phyloP scores from a whole-genome alignment of 2,888 invertebrate species.

The Cremastinae sp. region DNA sequence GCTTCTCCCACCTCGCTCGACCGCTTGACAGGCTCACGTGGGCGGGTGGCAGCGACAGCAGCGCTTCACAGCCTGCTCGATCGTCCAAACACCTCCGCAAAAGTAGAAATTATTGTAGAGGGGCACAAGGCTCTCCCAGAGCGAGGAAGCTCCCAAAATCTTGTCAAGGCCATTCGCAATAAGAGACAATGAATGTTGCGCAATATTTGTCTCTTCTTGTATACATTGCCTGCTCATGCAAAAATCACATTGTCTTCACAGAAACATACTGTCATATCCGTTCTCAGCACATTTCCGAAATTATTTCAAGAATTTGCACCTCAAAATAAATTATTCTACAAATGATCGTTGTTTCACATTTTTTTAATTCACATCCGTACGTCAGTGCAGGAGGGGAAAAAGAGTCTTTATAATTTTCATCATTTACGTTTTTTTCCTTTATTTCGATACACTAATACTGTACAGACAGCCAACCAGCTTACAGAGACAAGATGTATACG shows the following conservation, averaged over 20 bases:
- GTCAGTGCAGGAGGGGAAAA: no score
- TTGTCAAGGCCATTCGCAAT: slow-evolving; percentile 30
- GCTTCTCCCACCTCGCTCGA: slow-evolving; percentile 1
- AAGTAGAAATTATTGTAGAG: neutral
- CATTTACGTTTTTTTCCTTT: slow-evolving; percentile 64
- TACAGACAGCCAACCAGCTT: slow-evolving; percentile 75
- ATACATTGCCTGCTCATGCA: neutral
- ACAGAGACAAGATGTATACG: slow-evolving; percentile 69
- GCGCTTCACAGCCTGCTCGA: slow-evolving; percentile 35
- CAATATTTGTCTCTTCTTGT: slow-evolving; percentile 32
- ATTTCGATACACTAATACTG: slow-evolving; percentile 77
- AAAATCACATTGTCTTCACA: neutral
- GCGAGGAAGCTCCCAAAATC: slow-evolving; percentile 40
- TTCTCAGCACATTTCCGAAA: neutral
- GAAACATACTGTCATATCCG: no score
- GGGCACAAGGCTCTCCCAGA: no score
- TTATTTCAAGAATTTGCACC: neutral
- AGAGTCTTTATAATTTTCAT: neutral
- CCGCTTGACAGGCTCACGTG: slow-evolving; percentile 26
- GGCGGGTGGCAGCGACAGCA: no score
- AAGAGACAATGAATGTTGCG: slow-evolving; percentile 45
- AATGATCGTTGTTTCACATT: no score
- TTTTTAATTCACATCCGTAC: no score
- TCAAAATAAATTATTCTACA: neutral
- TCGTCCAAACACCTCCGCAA: slow-evolving; percentile 13